Base-by-base conservation (phyloP, 2,888 invertebrate genomes). In the Trachelus stipa region DNA sequence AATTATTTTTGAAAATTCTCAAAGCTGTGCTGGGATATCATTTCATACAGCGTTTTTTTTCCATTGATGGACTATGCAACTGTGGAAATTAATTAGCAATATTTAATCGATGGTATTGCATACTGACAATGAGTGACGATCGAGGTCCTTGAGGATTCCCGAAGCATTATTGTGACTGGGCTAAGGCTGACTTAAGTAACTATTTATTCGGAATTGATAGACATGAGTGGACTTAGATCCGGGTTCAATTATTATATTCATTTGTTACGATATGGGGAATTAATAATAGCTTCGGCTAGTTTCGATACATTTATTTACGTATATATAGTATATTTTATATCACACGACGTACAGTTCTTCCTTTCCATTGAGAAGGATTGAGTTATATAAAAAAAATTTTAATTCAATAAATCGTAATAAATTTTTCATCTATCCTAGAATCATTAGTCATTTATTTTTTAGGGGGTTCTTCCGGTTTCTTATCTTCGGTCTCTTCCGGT, bases 81-180 rank as follows among this genome's bases (percentile, higher is more conserved):
- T 15, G 56, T 56, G 56, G 56, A 23, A 56, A 56, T 56, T 56
- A 23, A 56, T 56, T 23, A 9, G 56, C 23, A 23, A 56, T 56
- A 56, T 33, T 77, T 31, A 69, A 71, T 73, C 69, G 69, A 68
- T 76, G 34, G 23, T 12, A 37, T 30, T 15, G 35, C 74, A 68
- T 31, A 33, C 56, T 73, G 31, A 76, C 68, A 76, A 69, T 76
- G 78, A 81, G 75, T 79, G 77, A 78, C 79, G 79, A 35, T 73
- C 80, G 77, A 78, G 83, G 83, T 81, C 85, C 82, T 85, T 85
- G 85, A 84, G 81, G 83, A 84, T 82, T 83, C 83, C 85, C 83
- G 74, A 80, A 80, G 78, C 77, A 79, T 79, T 76, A 74, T 79
- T 79, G 81, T 81, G 81, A 79, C 80, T 81, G 81, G 81, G 80